Percentiles rank a stretch among this genome's conserved stretches.
Evolutionary conservation across 2,797 vertebrate species (phyloP).

Genomic region (Melanotaenia maccullochi): DNA sequence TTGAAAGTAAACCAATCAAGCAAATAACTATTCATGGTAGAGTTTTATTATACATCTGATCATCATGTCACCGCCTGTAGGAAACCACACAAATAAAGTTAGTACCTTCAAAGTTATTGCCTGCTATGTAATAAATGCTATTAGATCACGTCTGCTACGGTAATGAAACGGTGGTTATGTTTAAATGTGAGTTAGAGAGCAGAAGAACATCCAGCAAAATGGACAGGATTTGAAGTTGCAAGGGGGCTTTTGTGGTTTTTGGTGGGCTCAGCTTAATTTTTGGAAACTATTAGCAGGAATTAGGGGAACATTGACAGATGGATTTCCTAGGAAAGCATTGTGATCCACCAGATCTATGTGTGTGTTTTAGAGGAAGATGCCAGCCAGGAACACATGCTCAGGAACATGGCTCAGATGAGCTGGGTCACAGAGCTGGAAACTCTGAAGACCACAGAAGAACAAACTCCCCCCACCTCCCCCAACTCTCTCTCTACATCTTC

Average conservation of each 20-base stretch:
- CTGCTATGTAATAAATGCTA: constrained; percentile 43
- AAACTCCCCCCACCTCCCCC: constrained; percentile 21
- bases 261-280: constrained; percentile 49
- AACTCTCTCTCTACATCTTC: constrained; percentile 27
- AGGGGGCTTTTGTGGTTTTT: constrained; percentile 42
- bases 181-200: constrained; percentile 35
- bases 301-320: constrained; percentile 69
- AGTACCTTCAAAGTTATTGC: constrained; percentile 32
- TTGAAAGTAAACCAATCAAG: constrained; percentile 49
- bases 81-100: constrained; percentile 39
- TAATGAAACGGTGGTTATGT: constrained; percentile 35
- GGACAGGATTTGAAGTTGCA: constrained; percentile 8
- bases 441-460: constrained; percentile 53
- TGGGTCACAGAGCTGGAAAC: constrained; percentile 55
- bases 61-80: constrained; percentile 47
- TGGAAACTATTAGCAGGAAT: constrained; percentile 70
- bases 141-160: constrained; percentile 59
- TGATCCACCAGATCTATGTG: constrained; percentile 52
- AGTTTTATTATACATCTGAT: constrained; percentile 23
- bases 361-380: constrained; percentile 37
- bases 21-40: constrained; percentile 21
- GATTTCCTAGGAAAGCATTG: constrained; percentile 52
- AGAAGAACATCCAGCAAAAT: constrained; percentile 19
- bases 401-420: constrained; percentile 54
- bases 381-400: constrained; percentile 57